Percentiles rank a stretch among this genome's conserved stretches.
phyloP scores from a whole-genome alignment of 2,113 vertebrate genomes.

The Psilopsiagon aurifrons region DNA sequence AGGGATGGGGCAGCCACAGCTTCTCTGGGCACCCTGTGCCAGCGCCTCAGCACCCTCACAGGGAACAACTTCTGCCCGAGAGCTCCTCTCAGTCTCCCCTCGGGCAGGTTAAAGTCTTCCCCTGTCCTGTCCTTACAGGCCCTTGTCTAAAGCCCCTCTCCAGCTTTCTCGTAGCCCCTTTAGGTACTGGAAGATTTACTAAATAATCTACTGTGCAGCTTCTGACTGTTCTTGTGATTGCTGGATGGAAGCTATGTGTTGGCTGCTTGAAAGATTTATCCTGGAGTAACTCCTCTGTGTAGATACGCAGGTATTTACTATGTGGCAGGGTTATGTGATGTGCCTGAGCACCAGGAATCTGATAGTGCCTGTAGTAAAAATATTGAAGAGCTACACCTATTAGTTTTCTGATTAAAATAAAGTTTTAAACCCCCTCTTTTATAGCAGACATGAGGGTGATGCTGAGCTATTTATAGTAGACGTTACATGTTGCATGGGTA shows the following conservation, averaged over 20 bases:
- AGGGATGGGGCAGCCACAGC: no score
- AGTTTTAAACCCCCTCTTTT: background rate
- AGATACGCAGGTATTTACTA: background rate
- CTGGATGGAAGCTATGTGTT: background rate
- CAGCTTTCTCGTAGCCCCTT: background rate
- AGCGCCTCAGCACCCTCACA: no score
- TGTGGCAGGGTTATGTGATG: rapidly evolving
- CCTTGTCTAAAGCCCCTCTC: background rate
- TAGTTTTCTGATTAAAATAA: constrained; percentile 5
- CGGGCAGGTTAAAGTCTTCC: background rate
- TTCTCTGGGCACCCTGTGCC: no score
- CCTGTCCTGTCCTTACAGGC: background rate
- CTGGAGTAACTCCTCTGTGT: background rate
- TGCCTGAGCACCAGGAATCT: background rate
- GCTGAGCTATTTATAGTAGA: background rate
- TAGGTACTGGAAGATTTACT: background rate
- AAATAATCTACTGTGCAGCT: background rate
- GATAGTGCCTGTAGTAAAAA: background rate
- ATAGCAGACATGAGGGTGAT: background rate
- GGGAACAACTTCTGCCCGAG: no score
- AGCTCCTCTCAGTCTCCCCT: background rate
- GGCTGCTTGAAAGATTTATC: background rate
- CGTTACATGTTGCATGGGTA: background rate
- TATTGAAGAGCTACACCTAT: background rate
- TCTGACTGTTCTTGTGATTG: background rate